Percentiles rank a stretch among this genome's conserved stretches.
Evolutionary conservation across 2,797 vertebrate species (phyloP).

Genomic region (Mallotus villosus): DNA sequence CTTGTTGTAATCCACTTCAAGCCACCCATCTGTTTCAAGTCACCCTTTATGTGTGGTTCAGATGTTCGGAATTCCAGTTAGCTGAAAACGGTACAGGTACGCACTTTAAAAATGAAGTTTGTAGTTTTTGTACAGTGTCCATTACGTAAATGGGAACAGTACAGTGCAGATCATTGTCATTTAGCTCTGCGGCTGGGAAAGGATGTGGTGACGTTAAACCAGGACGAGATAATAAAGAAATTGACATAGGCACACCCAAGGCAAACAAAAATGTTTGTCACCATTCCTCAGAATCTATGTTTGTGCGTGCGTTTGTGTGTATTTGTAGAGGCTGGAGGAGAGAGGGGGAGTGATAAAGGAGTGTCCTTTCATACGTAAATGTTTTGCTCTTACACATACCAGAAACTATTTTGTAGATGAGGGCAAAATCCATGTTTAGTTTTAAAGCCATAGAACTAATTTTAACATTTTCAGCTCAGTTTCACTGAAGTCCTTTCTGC

Average conservation of each 20-base stretch:
- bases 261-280: neutral
- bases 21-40: slow-evolving; percentile 33
- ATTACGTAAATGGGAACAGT: neutral
- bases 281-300: neutral
- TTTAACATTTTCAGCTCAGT: neutral
- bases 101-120: neutral
- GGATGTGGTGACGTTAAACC: slow-evolving; percentile 4
- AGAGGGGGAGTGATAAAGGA: too few species aligned
- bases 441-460: neutral
- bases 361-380: too few species aligned
- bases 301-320: neutral
- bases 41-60: slow-evolving; percentile 5
- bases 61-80: slow-evolving; percentile 24
- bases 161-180: neutral
- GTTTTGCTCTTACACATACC: too few species aligned
- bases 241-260: slow-evolving; percentile 3
- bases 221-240: neutral
- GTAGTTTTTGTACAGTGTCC: neutral
- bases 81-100: neutral
- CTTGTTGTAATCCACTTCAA: slow-evolving; percentile 51
- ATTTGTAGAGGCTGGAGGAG: too few species aligned
- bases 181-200: slow-evolving; percentile 1
- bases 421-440: too few species aligned
- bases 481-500: neutral
- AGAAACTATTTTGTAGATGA: too few species aligned